phyloP scores from a whole-genome alignment of 1,140 invertebrate genomes.

The Drosophila ficusphila region DNA sequence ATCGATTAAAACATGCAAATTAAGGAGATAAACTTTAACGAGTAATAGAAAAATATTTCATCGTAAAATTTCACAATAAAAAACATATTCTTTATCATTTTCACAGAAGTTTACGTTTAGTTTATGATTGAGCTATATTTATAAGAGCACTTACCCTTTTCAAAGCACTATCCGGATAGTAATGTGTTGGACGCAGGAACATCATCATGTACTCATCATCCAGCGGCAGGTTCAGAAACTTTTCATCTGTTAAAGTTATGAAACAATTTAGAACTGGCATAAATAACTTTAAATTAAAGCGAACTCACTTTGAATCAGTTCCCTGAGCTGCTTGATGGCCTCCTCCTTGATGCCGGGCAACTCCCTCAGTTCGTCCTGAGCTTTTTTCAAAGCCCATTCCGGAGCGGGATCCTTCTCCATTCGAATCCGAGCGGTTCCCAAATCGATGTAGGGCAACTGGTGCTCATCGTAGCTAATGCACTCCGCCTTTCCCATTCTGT shows the following conservation, averaged over 20 bases:
- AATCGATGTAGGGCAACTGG: conserved; percentile 85
- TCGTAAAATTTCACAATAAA: too few relatives aligned
- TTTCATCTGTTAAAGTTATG: conserved; percentile 79
- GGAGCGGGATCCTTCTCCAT: conserved; percentile 85
- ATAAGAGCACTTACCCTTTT: conserved; percentile 86
- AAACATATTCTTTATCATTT: too few relatives aligned
- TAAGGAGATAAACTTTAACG: too few relatives aligned
- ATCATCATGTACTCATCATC: conserved; percentile 88
- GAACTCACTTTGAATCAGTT: conserved; percentile 84
- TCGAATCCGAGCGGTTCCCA: conserved; percentile 85
- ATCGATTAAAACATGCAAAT: too few relatives aligned
- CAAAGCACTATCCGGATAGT: conserved; percentile 88
- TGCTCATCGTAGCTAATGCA: conserved; percentile 84
- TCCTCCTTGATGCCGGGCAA: conserved; percentile 87
- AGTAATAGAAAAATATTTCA: too few relatives aligned
- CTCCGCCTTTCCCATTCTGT: conserved; percentile 72
- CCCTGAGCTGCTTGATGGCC: conserved; percentile 86
- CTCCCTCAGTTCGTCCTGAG: conserved; percentile 88
- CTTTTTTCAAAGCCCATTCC: conserved; percentile 85
- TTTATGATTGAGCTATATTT: too few relatives aligned
- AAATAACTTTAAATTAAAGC: not conserved
- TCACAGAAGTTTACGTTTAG: too few relatives aligned
- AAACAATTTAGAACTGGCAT: conserved; percentile 6
- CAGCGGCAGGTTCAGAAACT: conserved; percentile 85
- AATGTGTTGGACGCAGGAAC: conserved; percentile 89